Percentiles rank a stretch among this genome's conserved stretches.
Conservation (phyloP, 2,797 vertebrate genomes). For the Ctenopoma kingsleyae region DNA sequence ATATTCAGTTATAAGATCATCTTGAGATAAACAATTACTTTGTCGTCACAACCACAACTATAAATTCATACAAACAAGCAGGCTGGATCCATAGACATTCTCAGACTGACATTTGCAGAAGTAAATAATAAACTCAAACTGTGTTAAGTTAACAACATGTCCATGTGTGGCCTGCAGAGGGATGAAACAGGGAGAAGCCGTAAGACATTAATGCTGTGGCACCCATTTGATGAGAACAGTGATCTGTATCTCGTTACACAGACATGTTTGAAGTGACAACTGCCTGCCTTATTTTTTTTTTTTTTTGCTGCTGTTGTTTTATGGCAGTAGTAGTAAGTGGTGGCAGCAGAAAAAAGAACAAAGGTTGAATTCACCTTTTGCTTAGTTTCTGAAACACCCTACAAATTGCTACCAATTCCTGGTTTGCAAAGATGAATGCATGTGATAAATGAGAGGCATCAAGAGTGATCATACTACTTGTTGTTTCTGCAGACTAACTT, state of each 20-base stretch:
- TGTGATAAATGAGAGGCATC: slow-evolving; percentile 28
- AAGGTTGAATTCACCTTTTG: slow-evolving; percentile 25
- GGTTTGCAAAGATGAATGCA: slow-evolving; percentile 24
- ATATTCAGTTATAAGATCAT: slow-evolving; percentile 41
- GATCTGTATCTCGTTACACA: slow-evolving; percentile 57
- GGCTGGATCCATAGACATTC: slow-evolving; percentile 33
- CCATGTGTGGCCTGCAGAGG: slow-evolving; percentile 22
- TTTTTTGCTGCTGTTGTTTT: slow-evolving; percentile 44
- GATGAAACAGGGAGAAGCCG: slow-evolving; percentile 43
- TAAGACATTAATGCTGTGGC: slow-evolving; percentile 36
- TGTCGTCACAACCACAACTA: slow-evolving; percentile 45
- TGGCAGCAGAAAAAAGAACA: slow-evolving; percentile 18
- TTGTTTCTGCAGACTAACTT: slow-evolving; percentile 17
- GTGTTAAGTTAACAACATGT: slow-evolving; percentile 46
- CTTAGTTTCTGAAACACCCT: neutral
- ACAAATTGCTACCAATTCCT: slow-evolving; percentile 20
- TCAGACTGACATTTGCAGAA: slow-evolving; percentile 32
- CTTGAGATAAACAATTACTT: slow-evolving; percentile 53
- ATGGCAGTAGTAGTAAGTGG: slow-evolving; percentile 9
- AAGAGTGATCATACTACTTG: slow-evolving; percentile 2
- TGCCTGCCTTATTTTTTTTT: slow-evolving; percentile 22
- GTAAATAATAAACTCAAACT: slow-evolving; percentile 45
- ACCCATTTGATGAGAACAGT: slow-evolving; percentile 60
- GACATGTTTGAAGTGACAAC: slow-evolving; percentile 51
- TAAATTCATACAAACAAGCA: slow-evolving; percentile 42